Conservation (phyloP, 2,113 vertebrate species). For the Entelurus aequoreus region DNA sequence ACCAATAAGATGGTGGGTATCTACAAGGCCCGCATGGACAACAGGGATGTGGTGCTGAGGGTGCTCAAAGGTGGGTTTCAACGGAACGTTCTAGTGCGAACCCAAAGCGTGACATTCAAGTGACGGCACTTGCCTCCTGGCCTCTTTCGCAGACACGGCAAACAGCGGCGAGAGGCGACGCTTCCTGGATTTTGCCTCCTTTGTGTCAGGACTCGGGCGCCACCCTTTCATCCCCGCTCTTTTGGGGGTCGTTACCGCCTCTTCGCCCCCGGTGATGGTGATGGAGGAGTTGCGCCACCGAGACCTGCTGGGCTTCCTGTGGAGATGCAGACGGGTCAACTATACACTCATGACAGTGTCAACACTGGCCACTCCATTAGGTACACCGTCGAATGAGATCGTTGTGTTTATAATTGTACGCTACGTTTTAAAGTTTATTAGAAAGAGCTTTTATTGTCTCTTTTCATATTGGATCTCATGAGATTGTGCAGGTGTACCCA, state of each 20-base stretch:
- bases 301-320: slow-evolving; percentile 73
- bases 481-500: no score
- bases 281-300: slow-evolving; percentile 68
- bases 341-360: background rate
- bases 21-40: slow-evolving; percentile 57
- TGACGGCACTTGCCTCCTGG: background rate
- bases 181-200: slow-evolving; percentile 68
- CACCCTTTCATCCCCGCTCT: slow-evolving; percentile 66
- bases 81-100: background rate
- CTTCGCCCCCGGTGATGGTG: slow-evolving; percentile 45
- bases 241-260: slow-evolving; percentile 50
- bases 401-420: no score
- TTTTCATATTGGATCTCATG: no score
- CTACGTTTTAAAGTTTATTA: no score
- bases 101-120: background rate
- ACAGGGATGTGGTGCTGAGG: slow-evolving; percentile 57
- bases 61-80: slow-evolving; percentile 60
- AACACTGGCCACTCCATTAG: no score
- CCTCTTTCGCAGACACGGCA: slow-evolving; percentile 51
- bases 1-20: slow-evolving; percentile 28
- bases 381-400: no score
- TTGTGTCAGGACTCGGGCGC: slow-evolving; percentile 60
- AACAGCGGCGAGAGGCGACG: slow-evolving; percentile 41
- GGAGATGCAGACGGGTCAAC: slow-evolving; percentile 61
- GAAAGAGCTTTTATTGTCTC: no score